Base-by-base conservation (phyloP, 2,888 invertebrate genomes). In the Lymantria dispar region DNA sequence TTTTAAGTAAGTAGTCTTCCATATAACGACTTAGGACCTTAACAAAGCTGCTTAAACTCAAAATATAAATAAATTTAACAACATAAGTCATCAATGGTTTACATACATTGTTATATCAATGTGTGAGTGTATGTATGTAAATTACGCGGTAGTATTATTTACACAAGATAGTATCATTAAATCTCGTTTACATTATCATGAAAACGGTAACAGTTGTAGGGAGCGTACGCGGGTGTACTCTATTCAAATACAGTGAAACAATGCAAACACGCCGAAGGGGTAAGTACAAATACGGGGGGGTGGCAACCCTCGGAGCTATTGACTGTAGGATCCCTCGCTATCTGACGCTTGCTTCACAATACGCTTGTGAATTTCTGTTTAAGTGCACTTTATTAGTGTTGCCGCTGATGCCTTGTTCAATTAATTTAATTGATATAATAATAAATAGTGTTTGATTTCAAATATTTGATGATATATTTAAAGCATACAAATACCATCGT, bases 181-280 rank as follows among this genome's bases (percentile, higher is more conserved):
- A 85, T 83, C 80, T 79, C 78, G 78, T 73, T 84, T 80, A 83
- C 80, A 83, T 80, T 83, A 85, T 83, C 79, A 81, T 79, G 83
- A 80, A 82, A 85, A 80, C 78, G 77, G 83, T 87, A 87, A 85
- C 87, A 86, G 85, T 87, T 85, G 85, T 84, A 83, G 74, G 68
- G 65, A 75, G 70, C 74, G 70, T 56, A 65, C 68, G 65, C 64
- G 45, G 48, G 39, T 45, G 76, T 70, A 69, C 72, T 80, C 85
- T 83, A 78, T 83, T 84, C 86, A 85, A 89, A 87, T 83, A 86
- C 71, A 74, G 78, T 78, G 80, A 79, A 87, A 87, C 87, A 86
- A 88, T 86, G 83, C 84, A 83, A 87, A 85, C 79, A 80, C 76
- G 77, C 74, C 72, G 83, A 82, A 81, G 83, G 86, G 86, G 80